phyloP scores from a whole-genome alignment of 2,797 vertebrate genomes.

The Bradypodion ventrale region DNA sequence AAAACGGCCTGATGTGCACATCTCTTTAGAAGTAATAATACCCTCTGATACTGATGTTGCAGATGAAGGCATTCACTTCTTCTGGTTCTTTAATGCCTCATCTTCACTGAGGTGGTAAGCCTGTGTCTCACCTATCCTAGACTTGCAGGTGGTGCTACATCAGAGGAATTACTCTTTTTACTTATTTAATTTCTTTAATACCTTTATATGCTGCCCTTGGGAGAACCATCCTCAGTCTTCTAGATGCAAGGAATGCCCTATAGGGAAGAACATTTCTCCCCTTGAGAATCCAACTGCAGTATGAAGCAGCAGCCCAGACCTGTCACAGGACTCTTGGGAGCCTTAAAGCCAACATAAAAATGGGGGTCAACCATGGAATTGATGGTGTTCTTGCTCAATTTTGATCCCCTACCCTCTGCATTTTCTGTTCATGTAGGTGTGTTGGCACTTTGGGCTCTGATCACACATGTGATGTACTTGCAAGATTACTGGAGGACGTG shows the following conservation, averaged over 20 bases:
- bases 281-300: neutral
- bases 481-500: conserved; percentile 97
- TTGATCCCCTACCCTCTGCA: conserved; percentile 31
- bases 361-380: neutral
- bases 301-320: neutral
- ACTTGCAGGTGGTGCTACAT: neutral
- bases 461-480: conserved; percentile 94
- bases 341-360: neutral
- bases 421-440: conserved; percentile 80
- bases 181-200: no score
- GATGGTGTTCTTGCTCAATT: neutral
- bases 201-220: no score
- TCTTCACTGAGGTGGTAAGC: neutral
- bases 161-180: neutral
- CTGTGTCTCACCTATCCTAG: neutral
- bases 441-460: conserved; percentile 91
- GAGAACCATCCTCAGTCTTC: neutral
- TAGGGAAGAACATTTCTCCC: neutral
- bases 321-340: neutral
- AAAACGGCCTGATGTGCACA: neutral
- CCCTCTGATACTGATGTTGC: neutral
- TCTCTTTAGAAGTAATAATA: neutral
- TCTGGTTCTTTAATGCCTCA: neutral
- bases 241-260: neutral
- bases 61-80: neutral